Percentiles rank a stretch among this genome's conserved stretches.
Conservation (phyloP, 2,113 vertebrate genomes). For the Leptosomus discolor region DNA sequence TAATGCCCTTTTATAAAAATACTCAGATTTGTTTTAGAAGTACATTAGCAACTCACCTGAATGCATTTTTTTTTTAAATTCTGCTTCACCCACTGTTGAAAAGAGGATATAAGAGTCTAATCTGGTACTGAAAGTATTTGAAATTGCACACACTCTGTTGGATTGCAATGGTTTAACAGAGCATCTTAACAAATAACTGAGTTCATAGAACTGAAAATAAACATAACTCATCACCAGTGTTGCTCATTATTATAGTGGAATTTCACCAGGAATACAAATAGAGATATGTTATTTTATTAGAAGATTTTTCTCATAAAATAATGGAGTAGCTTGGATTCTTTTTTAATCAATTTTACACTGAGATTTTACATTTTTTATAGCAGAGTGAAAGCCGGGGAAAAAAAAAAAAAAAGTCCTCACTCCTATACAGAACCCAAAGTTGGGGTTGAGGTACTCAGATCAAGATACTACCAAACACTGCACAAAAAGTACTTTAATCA, state of each 20-base stretch:
- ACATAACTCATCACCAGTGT: neutral
- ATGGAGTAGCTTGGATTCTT: neutral
- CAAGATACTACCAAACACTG: neutral
- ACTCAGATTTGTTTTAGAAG: neutral
- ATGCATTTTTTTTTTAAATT: neutral
- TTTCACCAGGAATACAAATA: neutral
- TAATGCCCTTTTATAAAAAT: neutral
- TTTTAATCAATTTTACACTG: neutral
- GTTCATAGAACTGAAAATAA: neutral
- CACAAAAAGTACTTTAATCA: neutral
- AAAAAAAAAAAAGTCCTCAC: neutral
- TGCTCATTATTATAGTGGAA: neutral
- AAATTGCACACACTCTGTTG: neutral
- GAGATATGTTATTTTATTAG: neutral
- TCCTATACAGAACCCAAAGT: neutral
- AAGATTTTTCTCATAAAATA: neutral
- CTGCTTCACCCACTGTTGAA: neutral
- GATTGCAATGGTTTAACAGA: neutral
- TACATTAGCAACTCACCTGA: neutral
- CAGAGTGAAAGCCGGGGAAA: neutral
- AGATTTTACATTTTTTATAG: neutral
- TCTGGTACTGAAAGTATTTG: neutral
- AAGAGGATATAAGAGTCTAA: neutral
- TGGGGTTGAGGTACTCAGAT: neutral
- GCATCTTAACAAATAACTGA: neutral